Evolutionary conservation across 2,797 vertebrate species (phyloP).

Genomic region (Avahi laniger): DNA sequence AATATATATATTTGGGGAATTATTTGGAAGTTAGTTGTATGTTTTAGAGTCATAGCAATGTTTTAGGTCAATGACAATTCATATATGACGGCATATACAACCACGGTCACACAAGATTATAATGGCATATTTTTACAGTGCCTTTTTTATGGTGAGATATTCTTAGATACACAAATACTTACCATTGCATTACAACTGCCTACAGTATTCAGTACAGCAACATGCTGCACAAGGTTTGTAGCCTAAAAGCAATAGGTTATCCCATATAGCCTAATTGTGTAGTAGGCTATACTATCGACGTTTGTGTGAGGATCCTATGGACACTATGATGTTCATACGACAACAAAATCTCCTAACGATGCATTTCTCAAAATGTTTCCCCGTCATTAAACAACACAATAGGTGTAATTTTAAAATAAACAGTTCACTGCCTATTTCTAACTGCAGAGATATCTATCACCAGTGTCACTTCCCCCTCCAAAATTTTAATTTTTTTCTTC

Average conservation of each 20-base stretch:
- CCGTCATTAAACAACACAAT: not conserved
- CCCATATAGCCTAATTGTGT: not conserved
- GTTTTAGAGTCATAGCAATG: not conserved
- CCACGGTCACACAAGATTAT: not conserved
- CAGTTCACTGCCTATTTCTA: not conserved
- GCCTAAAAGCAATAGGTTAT: not conserved
- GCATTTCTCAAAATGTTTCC: not conserved
- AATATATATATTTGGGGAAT: not conserved
- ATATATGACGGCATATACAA: not conserved
- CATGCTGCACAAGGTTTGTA: not conserved
- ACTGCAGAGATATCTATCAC: slow-evolving; percentile 15
- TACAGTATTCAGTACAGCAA: not conserved
- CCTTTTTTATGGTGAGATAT: not conserved
- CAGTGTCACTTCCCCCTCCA: not conserved
- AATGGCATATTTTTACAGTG: not conserved
- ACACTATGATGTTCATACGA: not conserved
- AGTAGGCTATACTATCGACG: not conserved
- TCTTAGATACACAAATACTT: not conserved
- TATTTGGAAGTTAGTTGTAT: not conserved
- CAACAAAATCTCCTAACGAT: not conserved
- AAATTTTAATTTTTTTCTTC: not conserved
- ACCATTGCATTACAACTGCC: not conserved
- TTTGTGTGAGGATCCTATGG: not conserved
- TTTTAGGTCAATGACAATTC: not conserved
- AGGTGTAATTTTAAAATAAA: slow-evolving; percentile 42